Base-by-base conservation (phyloP, 2,888 invertebrate genomes). In the Syrista parreyssii region DNA sequence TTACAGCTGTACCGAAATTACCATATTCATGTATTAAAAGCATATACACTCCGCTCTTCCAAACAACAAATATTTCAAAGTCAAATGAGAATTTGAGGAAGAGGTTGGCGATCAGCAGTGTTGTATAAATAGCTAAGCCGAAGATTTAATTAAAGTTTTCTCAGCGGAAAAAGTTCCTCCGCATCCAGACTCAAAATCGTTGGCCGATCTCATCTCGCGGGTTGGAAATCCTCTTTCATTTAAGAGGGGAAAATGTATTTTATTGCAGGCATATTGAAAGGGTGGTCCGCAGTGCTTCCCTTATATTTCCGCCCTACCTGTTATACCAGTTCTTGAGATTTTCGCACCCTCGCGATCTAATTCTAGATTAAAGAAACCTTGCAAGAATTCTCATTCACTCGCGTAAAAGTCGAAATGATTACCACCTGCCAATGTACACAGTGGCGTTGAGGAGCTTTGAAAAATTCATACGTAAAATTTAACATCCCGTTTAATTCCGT, bases 351-450 rank as follows among this genome's bases (percentile, higher is more conserved):
- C 34, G 31, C 15, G 83, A 85, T 87, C 84, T 87, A 84, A 86
- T 85, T 86, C 84, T 79, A 89, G 89, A 91, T 91, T 91, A 90
- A 89, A 86, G 91, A 91, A 91, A 83, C 90, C 90, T 77, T 85
- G 86, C 73, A 80, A 82, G 80, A 81, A 79, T 81, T 77, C 77
- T 84, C 80, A 88, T 89, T 89, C 88, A 88, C 86, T 82, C 81
- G 76, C 75, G 73, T 75, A 76, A 82, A 83, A 84, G 81, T 84
- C 82, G 76, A 78, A 78, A 84, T 85, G 85, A 88, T 88, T 89
- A 84, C 84, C 86, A 15, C 71, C 4, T 55, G 15, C 55, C 55
- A 55, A 55, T 23, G 23, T 55, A 55, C 55, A 55, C 23, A 23
- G 55, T 9, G 55, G 23, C 9, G 55, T 55, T 23, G 23, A 55